These are phyloP conservation scores for Menidia menidia DNA, from an alignment of 2,797 vertebrate species.

Conservation along the genomic window DNA sequence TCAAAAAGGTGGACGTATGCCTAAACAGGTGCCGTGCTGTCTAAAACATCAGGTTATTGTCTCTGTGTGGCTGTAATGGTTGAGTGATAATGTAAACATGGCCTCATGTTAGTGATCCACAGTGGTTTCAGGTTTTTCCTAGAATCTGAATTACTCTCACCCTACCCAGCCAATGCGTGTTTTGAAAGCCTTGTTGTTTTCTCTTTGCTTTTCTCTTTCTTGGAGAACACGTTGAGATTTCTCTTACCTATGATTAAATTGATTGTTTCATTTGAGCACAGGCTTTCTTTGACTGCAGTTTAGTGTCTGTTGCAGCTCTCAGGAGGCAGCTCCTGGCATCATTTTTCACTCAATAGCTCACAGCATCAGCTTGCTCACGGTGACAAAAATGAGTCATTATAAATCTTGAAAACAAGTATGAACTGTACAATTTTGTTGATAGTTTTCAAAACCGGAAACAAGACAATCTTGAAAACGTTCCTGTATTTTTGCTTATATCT, in stretches of 20 bases:
- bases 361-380: neutral
- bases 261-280: neutral
- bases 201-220: neutral
- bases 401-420: neutral
- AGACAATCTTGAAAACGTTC: neutral
- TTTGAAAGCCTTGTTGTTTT: neutral
- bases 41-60: no score
- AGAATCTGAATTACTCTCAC: no score
- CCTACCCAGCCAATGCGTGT: neutral
- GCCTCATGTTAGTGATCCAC: no score
- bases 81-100: no score
- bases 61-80: no score
- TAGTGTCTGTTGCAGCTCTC: neutral
- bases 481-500: neutral
- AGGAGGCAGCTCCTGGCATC: neutral
- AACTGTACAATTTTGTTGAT: neutral
- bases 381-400: constrained; percentile 3
- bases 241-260: neutral
- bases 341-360: constrained; percentile 4
- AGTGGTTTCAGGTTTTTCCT: no score
- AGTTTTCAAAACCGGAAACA: neutral
- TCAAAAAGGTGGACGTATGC: no score
- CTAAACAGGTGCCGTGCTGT: no score
- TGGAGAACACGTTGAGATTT: neutral
- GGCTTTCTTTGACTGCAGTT: neutral